phyloP scores from a whole-genome alignment of 1,140 invertebrate genomes.

The Heliconius congener region DNA sequence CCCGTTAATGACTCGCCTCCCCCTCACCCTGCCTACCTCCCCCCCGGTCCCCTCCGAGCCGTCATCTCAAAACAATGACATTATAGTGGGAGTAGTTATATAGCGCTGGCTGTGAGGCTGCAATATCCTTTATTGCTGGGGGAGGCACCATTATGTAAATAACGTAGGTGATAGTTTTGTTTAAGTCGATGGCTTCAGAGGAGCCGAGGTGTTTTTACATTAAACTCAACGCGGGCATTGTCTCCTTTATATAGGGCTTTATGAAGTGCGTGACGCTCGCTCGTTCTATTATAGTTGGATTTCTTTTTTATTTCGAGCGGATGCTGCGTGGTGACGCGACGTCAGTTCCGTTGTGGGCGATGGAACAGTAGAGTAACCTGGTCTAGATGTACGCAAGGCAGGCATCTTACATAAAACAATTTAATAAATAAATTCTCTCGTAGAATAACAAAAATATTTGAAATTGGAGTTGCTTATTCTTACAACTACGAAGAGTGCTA shows the following conservation, averaged over 20 bases:
- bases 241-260: conserved; percentile 6
- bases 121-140: conserved; percentile 46
- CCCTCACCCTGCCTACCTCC: conserved; percentile 15
- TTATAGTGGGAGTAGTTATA: conserved; percentile 49
- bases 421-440: too few relatives aligned
- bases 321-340: background rate
- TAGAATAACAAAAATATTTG: too few relatives aligned
- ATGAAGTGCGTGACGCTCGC: background rate
- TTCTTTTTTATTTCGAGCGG: background rate
- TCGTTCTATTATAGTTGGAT: background rate
- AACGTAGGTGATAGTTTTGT: conserved; percentile 39
- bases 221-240: conserved; percentile 13
- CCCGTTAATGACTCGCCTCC: conserved; percentile 59
- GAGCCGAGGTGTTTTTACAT: conserved; percentile 17
- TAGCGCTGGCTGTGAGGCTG: conserved; percentile 36
- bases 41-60: background rate
- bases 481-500: too few relatives aligned
- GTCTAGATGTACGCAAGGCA: too few relatives aligned
- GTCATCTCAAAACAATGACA: conserved; percentile 49
- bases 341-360: background rate
- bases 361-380: background rate
- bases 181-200: conserved; percentile 20
- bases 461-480: too few relatives aligned
- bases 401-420: too few relatives aligned
- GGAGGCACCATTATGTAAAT: conserved; percentile 48